phyloP scores from a whole-genome alignment of 2,888 invertebrate genomes.

The Polia nebulosa region DNA sequence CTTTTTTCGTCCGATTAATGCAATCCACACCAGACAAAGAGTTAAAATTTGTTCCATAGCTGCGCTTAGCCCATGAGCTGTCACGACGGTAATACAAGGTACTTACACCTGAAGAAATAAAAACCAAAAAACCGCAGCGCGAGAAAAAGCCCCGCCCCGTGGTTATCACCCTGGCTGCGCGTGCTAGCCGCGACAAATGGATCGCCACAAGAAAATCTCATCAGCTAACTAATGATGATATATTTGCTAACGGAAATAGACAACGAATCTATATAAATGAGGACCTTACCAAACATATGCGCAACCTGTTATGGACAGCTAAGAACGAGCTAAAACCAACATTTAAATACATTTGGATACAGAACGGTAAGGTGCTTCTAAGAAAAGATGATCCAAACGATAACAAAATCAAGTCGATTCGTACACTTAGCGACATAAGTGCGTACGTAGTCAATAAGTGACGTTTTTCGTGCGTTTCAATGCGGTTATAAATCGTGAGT shows the following conservation, averaged over 20 bases:
- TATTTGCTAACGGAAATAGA: not conserved
- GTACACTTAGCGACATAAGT: not conserved
- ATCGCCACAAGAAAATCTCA: not conserved
- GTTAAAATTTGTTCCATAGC: slow-evolving; percentile 10
- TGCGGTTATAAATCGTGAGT: not conserved
- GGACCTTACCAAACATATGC: not conserved
- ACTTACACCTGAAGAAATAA: slow-evolving; percentile 6
- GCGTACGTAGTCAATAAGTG: not conserved
- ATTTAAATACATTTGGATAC: not conserved
- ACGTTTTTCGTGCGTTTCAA: not conserved
- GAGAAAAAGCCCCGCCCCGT: not conserved
- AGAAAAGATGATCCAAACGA: not conserved
- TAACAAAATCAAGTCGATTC: not conserved
- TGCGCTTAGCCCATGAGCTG: slow-evolving; percentile 17
- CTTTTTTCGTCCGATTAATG: slow-evolving; percentile 5
- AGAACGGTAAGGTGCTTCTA: not conserved
- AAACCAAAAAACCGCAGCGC: not conserved
- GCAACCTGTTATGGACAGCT: not conserved
- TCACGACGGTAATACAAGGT: not conserved
- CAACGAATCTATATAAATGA: not conserved
- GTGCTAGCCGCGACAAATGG: not conserved
- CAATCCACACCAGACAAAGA: slow-evolving; percentile 2
- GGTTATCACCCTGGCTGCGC: not conserved
- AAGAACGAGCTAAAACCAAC: not conserved
- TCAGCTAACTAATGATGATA: not conserved